phyloP scores from a whole-genome alignment of 2,113 vertebrate genomes.

The Tetrao urogallus region DNA sequence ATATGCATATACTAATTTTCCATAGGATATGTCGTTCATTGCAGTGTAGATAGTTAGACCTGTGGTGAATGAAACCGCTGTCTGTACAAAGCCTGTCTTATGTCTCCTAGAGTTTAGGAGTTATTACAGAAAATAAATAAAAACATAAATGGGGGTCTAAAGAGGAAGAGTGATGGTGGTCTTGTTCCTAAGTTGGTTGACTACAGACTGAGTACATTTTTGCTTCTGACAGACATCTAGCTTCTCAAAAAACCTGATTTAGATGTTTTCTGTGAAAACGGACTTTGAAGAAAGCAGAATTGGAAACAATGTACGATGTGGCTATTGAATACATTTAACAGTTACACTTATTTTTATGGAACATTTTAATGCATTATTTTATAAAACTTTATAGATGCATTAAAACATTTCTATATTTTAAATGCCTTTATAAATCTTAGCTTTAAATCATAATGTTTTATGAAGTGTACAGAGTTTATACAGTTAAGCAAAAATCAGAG shows the following conservation, averaged over 20 bases:
- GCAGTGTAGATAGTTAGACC: not conserved
- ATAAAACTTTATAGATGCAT: not conserved
- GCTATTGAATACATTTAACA: not conserved
- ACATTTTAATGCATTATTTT: not conserved
- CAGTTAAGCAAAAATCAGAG: not conserved
- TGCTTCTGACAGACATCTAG: not conserved
- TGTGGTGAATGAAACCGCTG: not conserved
- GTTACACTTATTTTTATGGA: not conserved
- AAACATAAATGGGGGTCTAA: accelerated
- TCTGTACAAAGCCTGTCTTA: not conserved
- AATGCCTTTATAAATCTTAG: not conserved
- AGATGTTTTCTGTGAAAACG: not conserved
- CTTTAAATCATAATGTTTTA: not conserved
- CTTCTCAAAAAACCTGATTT: not conserved
- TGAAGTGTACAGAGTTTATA: not conserved
- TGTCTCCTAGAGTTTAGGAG: not conserved
- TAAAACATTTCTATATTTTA: not conserved
- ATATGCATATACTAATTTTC: conserved; percentile 18
- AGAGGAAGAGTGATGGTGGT: not conserved
- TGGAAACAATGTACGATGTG: not conserved
- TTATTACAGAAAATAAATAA: not conserved
- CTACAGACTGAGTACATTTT: not conserved
- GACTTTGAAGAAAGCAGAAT: not conserved
- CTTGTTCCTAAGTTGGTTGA: not conserved
- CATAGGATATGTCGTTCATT: not conserved